Conservation (phyloP, 2,888 invertebrate genomes). For the Priocnemis perturbator region DNA sequence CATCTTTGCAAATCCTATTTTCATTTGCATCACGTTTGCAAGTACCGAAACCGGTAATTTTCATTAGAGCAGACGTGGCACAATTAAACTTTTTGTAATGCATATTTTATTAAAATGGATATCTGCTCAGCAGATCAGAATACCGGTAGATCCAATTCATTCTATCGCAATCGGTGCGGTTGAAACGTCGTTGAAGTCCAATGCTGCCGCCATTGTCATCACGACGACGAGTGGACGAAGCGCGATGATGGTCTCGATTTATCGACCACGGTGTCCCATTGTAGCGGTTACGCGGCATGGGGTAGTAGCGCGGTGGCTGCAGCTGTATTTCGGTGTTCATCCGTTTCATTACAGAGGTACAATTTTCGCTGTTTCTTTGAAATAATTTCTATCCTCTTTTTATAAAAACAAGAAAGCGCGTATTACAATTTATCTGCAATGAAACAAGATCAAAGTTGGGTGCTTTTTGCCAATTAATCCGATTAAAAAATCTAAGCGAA, state of each 20-base stretch:
- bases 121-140: constrained; percentile 11
- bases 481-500: no score
- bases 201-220: constrained; percentile 83
- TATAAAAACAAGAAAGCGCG: no score
- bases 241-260: constrained; percentile 81
- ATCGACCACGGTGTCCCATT: constrained; percentile 84
- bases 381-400: background rate
- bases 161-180: constrained; percentile 85
- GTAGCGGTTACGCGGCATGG: constrained; percentile 82
- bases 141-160: constrained; percentile 81
- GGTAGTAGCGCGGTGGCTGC: constrained; percentile 80
- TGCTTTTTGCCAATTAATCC: no score
- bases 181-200: constrained; percentile 83
- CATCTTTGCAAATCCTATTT: no score
- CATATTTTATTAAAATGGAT: no score
- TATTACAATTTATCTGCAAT: no score
- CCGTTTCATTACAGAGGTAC: constrained; percentile 82
- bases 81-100: no score
- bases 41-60: no score
- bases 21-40: no score
- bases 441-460: no score
- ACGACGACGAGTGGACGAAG: constrained; percentile 81
- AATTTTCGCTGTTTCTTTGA: constrained; percentile 7
- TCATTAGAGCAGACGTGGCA: no score
- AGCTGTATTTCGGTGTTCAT: constrained; percentile 82